These are phyloP conservation scores for Aramus guarauna DNA, from an alignment of 2,113 vertebrate genomes.

Conservation along the genomic window DNA sequence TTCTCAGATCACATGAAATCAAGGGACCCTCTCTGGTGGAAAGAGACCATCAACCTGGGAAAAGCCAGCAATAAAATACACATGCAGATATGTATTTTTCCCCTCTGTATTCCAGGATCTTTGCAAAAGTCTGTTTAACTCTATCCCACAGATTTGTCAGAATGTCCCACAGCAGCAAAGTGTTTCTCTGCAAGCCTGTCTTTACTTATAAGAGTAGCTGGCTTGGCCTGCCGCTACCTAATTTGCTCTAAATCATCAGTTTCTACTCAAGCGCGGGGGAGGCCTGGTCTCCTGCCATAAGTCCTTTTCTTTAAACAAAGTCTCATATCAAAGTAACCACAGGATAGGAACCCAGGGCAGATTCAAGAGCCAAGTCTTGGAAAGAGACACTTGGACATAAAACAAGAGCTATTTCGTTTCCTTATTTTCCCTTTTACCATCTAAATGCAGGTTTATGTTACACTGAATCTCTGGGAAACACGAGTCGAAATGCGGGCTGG, in stretches of 20 bases:
- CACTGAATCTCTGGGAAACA: not conserved
- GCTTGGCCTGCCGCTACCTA: not conserved
- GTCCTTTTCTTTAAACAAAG: not conserved
- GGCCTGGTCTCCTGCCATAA: not conserved
- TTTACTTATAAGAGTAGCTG: not conserved
- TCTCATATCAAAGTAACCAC: not conserved
- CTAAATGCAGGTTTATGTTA: not conserved
- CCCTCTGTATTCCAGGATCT: not conserved
- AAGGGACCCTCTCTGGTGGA: not conserved
- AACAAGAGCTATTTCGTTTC: not conserved
- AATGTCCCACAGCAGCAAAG: not conserved
- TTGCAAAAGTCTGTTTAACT: not conserved
- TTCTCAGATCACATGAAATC: not conserved
- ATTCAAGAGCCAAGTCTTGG: not conserved
- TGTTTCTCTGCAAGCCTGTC: not conserved
- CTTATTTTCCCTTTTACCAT: not conserved
- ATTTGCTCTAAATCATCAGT: constrained; percentile 8
- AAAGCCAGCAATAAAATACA: not conserved
- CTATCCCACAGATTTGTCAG: not conserved
- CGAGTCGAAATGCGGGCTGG: not conserved
- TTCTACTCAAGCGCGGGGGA: not conserved
- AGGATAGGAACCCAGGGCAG: not conserved
- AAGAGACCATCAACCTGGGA: not conserved
- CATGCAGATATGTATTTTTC: not conserved
- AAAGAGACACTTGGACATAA: not conserved